Percentiles rank a stretch among this genome's conserved stretches.
These are phyloP conservation scores for Xyliphius kryptos DNA, from an alignment of 2,113 vertebrate species.

Conservation along the genomic window DNA sequence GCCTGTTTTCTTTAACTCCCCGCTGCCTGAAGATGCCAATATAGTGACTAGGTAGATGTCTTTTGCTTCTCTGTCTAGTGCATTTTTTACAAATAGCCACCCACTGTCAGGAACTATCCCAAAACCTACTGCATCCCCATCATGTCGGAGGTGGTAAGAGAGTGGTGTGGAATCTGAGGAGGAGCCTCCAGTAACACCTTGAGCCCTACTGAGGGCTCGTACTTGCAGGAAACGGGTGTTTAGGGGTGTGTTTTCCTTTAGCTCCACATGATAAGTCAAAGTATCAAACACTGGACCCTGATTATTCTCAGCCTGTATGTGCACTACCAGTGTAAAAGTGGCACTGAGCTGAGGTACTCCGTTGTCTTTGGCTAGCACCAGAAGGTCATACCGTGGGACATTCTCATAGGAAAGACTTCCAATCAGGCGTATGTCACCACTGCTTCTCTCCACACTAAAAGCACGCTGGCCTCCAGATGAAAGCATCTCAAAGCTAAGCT, in stretches of 20 bases:
- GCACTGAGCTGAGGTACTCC: slow-evolving; percentile 80
- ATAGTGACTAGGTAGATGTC: slow-evolving; percentile 84
- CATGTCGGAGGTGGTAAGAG: slow-evolving; percentile 78
- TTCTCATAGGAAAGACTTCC: slow-evolving; percentile 68
- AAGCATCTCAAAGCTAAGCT: slow-evolving; percentile 77
- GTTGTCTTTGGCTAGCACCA: slow-evolving; percentile 74
- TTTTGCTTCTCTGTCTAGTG: slow-evolving; percentile 82
- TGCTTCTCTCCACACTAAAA: slow-evolving; percentile 77
- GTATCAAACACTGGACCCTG: slow-evolving; percentile 85
- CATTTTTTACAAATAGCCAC: slow-evolving; percentile 85
- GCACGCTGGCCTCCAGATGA: slow-evolving; percentile 64
- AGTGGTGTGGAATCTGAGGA: slow-evolving; percentile 43
- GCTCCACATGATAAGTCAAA: slow-evolving; percentile 81
- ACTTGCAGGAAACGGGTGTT: slow-evolving; percentile 87
- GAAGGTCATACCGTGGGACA: slow-evolving; percentile 70
- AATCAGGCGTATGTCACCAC: slow-evolving; percentile 73
- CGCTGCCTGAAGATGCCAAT: slow-evolving; percentile 70
- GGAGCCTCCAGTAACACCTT: slow-evolving; percentile 51
- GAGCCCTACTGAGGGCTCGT: slow-evolving; percentile 75
- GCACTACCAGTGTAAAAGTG: slow-evolving; percentile 83
- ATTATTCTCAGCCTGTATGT: slow-evolving; percentile 76
- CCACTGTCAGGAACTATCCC: slow-evolving; percentile 80
- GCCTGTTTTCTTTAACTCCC: slow-evolving; percentile 70
- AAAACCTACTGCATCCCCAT: slow-evolving; percentile 81
- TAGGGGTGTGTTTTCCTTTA: slow-evolving; percentile 75